Evolutionary conservation across 1,140 invertebrate genomes (phyloP), one percentile per base, ranked within the genome.

Genomic region (Heliconius eleuchia): DNA sequence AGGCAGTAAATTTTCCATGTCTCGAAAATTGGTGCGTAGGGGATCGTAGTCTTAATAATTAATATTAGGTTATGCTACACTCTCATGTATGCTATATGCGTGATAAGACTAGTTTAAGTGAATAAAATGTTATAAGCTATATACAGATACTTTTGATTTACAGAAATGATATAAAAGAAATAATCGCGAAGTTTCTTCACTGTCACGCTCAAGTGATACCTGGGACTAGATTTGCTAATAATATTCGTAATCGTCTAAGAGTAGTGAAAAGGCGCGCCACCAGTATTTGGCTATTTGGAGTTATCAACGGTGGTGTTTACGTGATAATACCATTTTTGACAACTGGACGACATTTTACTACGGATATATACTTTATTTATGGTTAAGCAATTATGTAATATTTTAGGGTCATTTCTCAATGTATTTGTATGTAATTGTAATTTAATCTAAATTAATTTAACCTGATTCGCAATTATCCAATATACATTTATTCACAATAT

Each of bases 191-290:
- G 46, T 73, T 77, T 70, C 19, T 80, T 73, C 50, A 73, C 70
- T 80, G 42, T n/a, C 74, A 80, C 18, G 50, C 52, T 19, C 34
- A 52, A 73, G 71, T 77, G 13, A 34, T 52, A 77, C 52, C 76
- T 19, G 27, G 72, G 30, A 73, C 76, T 23, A 55, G 76, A 42
- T 78, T 78, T n/a, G 30, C 76, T 39, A 78, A 78, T 5, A 78
- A 78, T 37, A 71, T 72, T n/a, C 71, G 50, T 19, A 52, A 73
- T 16, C 52, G 39, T 13, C 52, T 78, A 11, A 73, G 39, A 34
- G 5, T 74, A 5, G 82, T 87, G 3, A 86, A 87, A 76, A 79
- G 39, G 34, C 78, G 86, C 18, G 85, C 81, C 6, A 74, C 81
- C 6, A 27, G 77, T 9, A 82, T 81, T 39, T 88, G 87, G 86